Evolutionary conservation across 2,888 invertebrate species (phyloP).

Genomic region (Aquatica leii): DNA sequence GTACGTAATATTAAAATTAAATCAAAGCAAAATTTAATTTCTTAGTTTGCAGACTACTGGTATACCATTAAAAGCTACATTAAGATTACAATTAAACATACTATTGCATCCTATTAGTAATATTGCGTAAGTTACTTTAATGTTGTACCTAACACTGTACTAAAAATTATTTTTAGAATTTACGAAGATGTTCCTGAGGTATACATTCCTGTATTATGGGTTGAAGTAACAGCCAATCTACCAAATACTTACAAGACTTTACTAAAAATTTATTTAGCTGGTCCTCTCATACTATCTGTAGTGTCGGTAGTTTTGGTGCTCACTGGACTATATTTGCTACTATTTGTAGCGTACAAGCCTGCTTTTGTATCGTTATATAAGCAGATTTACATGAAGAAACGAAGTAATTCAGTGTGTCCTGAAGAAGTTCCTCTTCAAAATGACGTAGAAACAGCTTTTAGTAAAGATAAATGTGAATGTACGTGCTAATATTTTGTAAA

Average conservation of each 20-base stretch:
- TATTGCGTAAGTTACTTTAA: neutral
- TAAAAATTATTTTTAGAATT: conserved; percentile 62
- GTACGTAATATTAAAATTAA: too few species aligned
- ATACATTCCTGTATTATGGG: conserved; percentile 81
- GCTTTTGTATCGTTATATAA: neutral
- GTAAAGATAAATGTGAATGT: neutral
- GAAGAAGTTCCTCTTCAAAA: conserved; percentile 5
- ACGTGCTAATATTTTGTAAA: neutral
- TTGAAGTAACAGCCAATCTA: conserved; percentile 73
- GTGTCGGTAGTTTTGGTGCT: conserved; percentile 2
- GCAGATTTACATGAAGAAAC: neutral
- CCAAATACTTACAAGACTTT: conserved; percentile 57
- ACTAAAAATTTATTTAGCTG: conserved; percentile 14
- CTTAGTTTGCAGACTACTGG: conserved; percentile 69
- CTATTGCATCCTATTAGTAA: conserved; percentile 64
- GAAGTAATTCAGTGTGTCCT: neutral
- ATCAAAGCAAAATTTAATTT: neutral
- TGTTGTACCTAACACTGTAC: neutral
- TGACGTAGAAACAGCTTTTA: neutral
- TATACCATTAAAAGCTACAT: conserved; percentile 77
- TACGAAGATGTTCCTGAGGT: conserved; percentile 72
- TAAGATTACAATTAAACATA: conserved; percentile 82
- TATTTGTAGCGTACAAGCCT: conserved; percentile 10
- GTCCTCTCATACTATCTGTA: conserved; percentile 11
- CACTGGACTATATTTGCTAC: conserved; percentile 6